phyloP scores from a whole-genome alignment of 2,113 vertebrate genomes.

The Nothobranchius kuhntae region DNA sequence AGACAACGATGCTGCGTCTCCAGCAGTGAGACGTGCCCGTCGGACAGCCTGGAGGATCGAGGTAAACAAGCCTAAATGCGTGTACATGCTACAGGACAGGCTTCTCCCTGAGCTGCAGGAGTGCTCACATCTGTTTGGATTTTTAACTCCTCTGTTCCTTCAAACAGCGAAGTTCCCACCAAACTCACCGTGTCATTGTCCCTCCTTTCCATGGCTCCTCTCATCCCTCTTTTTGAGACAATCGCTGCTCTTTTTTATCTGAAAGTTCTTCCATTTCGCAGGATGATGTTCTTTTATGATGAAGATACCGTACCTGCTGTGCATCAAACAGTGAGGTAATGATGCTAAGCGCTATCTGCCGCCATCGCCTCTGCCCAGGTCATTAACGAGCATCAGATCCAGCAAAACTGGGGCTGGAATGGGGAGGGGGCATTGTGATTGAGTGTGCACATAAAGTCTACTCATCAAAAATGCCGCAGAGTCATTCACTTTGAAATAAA shows the following conservation, averaged over 20 bases:
- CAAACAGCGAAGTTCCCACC: too few relatives aligned
- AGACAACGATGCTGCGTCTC: constrained; percentile 65
- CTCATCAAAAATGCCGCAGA: constrained; percentile 38
- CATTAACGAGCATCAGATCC: constrained; percentile 49
- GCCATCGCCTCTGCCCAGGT: constrained; percentile 12
- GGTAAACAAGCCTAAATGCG: constrained; percentile 71
- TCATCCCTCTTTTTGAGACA: constrained; percentile 4
- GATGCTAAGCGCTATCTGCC: constrained; percentile 28
- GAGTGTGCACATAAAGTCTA: constrained; percentile 22
- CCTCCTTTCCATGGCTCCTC: too few relatives aligned
- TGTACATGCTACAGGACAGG: constrained; percentile 64
- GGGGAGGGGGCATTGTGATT: constrained; percentile 33
- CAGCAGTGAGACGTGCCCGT: constrained; percentile 71
- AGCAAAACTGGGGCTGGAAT: constrained; percentile 5
- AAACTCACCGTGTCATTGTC: too few relatives aligned
- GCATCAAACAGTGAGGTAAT: constrained; percentile 21
- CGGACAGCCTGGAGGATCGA: constrained; percentile 56
- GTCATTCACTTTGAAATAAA: constrained; percentile 62
- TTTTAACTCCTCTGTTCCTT: constrained; percentile 30
- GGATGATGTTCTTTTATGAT: constrained; percentile 1
- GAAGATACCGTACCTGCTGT: constrained; percentile 13
- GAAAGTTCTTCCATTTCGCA: constrained; percentile 30
- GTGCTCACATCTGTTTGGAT: constrained; percentile 47
- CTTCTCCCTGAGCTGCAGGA: constrained; percentile 43
- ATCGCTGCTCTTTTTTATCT: constrained; percentile 21